Conservation (phyloP, 1,140 invertebrate species). For the Ceratosolen solmsi region DNA sequence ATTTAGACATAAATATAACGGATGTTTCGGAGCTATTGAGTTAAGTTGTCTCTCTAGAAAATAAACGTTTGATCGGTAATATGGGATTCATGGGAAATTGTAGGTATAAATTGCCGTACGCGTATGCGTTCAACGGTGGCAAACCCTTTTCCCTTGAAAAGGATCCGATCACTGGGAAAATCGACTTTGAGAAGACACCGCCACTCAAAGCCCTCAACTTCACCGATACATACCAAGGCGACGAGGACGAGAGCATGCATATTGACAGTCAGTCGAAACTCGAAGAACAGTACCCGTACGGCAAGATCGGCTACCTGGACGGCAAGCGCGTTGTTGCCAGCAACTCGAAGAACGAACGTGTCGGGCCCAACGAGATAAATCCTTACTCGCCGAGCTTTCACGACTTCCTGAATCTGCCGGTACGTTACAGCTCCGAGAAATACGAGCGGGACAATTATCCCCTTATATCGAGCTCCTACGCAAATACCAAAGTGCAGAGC, state of each 20-base stretch:
- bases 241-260: conserved; percentile 47
- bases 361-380: conserved; percentile 75
- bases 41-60: no score
- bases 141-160: conserved; percentile 81
- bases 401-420: conserved; percentile 81
- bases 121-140: conserved; percentile 78
- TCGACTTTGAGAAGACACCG: conserved; percentile 75
- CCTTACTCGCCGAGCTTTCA: conserved; percentile 78
- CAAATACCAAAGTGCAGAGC: conserved; percentile 82
- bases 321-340: conserved; percentile 70
- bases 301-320: conserved; percentile 56
- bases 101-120: conserved; percentile 64
- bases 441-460: conserved; percentile 78
- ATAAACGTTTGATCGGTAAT: no score
- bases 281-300: conserved; percentile 11
- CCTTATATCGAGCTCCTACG: conserved; percentile 81
- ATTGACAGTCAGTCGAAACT: neutral
- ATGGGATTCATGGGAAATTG: no score
- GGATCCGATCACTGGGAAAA: conserved; percentile 79
- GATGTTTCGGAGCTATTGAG: no score
- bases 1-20: no score
- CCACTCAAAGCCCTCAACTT: conserved; percentile 70
- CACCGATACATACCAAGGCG: conserved; percentile 69
- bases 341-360: conserved; percentile 53
- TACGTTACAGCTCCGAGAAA: conserved; percentile 79